Conservation (phyloP, 2,888 invertebrate genomes). For the Dicyrtomina minuta region DNA sequence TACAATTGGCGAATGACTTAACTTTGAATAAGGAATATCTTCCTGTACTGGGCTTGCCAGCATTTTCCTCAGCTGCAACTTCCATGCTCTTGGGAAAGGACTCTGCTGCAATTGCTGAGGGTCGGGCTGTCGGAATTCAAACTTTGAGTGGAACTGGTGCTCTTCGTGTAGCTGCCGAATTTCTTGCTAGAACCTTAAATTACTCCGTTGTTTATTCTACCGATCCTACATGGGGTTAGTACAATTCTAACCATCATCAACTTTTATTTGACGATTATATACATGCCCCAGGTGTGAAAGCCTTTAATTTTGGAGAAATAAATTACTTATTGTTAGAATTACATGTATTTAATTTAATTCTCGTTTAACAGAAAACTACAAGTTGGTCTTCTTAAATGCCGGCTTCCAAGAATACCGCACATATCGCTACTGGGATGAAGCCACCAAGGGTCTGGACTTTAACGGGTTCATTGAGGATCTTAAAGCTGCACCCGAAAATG, state of each 20-base stretch:
- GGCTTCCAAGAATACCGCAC: conserved; percentile 77
- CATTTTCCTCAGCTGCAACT: conserved; percentile 74
- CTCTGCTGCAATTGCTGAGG: conserved; percentile 68
- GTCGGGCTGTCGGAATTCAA: conserved; percentile 85
- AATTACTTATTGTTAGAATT: background rate
- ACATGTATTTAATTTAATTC: no score
- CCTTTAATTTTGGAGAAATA: no score
- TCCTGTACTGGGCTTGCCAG: conserved; percentile 82
- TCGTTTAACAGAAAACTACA: conserved; percentile 96
- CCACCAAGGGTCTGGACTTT: conserved; percentile 70
- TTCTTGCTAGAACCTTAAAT: conserved; percentile 67
- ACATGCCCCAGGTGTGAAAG: no score
- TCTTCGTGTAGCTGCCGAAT: conserved; percentile 84
- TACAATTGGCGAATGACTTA: conserved; percentile 74
- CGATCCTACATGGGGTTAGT: conserved; percentile 89
- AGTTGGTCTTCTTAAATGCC: conserved; percentile 77
- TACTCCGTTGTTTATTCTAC: conserved; percentile 73
- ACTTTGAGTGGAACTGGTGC: conserved; percentile 93
- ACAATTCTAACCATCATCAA: background rate
- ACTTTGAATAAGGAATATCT: conserved; percentile 92
- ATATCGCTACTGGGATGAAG: conserved; percentile 90
- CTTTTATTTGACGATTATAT: no score
- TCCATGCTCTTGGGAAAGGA: conserved; percentile 82
- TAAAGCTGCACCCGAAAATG: conserved; percentile 72
- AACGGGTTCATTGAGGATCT: conserved; percentile 77